Evolutionary conservation across 2,888 invertebrate species (phyloP).

Genomic region (Cheilosia urbana): DNA sequence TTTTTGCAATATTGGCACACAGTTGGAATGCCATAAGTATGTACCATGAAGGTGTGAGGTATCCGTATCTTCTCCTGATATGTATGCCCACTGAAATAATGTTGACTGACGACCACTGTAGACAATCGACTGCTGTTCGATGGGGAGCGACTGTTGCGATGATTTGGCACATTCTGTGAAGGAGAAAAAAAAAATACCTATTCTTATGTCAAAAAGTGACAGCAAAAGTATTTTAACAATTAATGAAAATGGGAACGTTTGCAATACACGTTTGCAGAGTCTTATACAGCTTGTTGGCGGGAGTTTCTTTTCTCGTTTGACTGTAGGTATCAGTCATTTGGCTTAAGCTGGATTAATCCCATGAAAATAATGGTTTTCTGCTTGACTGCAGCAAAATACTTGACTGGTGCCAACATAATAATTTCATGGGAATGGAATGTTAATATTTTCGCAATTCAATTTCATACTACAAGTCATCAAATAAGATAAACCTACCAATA

Average conservation of each 20-base stretch:
- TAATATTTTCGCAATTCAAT: too few species aligned
- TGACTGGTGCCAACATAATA: too few species aligned
- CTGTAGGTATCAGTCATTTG: too few species aligned
- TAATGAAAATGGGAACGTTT: background rate
- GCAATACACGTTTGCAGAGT: too few species aligned
- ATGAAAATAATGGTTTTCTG: too few species aligned
- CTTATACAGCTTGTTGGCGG: too few species aligned
- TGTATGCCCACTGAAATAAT: constrained; percentile 50
- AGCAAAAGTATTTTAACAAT: background rate
- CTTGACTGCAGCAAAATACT: too few species aligned
- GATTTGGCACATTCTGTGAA: constrained; percentile 83
- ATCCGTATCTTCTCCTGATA: constrained; percentile 86
- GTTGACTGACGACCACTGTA: constrained; percentile 48
- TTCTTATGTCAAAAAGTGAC: background rate
- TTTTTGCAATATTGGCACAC: constrained; percentile 98
- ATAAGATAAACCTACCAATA: too few species aligned
- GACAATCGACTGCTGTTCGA: constrained; percentile 86
- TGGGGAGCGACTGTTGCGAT: constrained; percentile 88
- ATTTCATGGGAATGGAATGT: too few species aligned
- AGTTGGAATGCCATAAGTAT: constrained; percentile 98
- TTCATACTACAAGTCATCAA: too few species aligned
- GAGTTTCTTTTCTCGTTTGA: too few species aligned
- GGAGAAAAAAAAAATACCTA: constrained; percentile 25
- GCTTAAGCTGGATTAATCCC: too few species aligned
- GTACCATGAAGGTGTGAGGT: constrained; percentile 98